These are phyloP conservation scores for Oxytorus armatus DNA, from an alignment of 2,888 invertebrate species.

Conservation along the genomic window DNA sequence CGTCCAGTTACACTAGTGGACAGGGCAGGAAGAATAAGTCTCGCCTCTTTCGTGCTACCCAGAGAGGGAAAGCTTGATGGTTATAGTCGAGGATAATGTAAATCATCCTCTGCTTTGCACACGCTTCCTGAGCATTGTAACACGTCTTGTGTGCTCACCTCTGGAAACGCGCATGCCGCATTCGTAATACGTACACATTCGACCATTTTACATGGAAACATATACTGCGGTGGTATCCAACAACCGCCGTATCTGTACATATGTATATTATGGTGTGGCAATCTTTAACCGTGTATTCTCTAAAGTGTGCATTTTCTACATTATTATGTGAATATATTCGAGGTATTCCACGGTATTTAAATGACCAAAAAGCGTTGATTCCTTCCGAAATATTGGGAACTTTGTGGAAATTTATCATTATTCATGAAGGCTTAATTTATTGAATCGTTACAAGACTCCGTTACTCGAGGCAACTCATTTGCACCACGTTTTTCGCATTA, in stretches of 20 bases:
- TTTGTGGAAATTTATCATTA: too few relatives aligned
- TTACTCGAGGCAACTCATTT: too few relatives aligned
- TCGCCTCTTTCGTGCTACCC: slow-evolving; percentile 43
- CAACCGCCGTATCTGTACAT: neutral
- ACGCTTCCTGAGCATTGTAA: slow-evolving; percentile 75
- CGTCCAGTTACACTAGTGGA: slow-evolving; percentile 73
- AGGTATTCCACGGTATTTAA: slow-evolving; percentile 37
- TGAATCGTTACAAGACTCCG: too few relatives aligned
- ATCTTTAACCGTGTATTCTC: slow-evolving; percentile 31
- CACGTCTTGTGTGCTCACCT: slow-evolving; percentile 61
- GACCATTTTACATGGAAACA: slow-evolving; percentile 23
- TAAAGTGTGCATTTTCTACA: slow-evolving; percentile 13
- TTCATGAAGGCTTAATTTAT: too few relatives aligned
- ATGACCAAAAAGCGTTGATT: slow-evolving; percentile 26
- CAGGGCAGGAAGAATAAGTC: slow-evolving; percentile 50
- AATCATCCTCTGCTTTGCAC: slow-evolving; percentile 75
- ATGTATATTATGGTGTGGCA: slow-evolving; percentile 37
- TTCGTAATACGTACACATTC: slow-evolving; percentile 43
- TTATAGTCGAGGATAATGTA: slow-evolving; percentile 78
- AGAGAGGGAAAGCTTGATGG: slow-evolving; percentile 74
- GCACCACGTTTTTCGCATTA: too few relatives aligned
- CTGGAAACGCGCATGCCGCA: slow-evolving; percentile 52
- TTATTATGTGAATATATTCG: slow-evolving; percentile 14
- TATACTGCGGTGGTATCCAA: neutral
- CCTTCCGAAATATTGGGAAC: too few relatives aligned